Percentiles rank a stretch among this genome's conserved stretches.
These are phyloP conservation scores for Colletes latitarsis DNA, from an alignment of 1,140 invertebrate genomes.

Conservation along the genomic window DNA sequence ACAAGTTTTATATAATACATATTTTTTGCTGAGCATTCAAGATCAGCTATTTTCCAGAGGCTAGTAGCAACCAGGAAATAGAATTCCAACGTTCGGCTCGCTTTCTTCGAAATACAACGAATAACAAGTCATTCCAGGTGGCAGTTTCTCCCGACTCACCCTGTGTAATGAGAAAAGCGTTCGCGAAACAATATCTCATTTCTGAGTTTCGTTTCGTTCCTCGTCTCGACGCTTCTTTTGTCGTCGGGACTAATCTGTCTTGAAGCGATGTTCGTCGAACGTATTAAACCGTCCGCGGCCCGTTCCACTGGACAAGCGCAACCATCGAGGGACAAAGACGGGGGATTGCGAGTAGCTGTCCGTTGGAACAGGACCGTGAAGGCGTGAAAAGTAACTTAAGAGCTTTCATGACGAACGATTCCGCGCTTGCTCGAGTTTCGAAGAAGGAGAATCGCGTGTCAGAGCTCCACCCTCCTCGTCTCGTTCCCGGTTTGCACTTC, in stretches of 20 bases:
- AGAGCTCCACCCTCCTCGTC: conserved; percentile 13
- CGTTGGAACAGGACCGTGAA: background rate
- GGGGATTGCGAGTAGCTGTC: background rate
- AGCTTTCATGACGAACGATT: conserved; percentile 61
- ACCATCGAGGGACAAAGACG: background rate
- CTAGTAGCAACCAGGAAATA: too few species aligned
- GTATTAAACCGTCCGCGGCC: conserved; percentile 23
- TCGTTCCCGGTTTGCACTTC: conserved; percentile 45
- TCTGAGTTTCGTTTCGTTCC: background rate
- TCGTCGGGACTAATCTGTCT: conserved; percentile 7
- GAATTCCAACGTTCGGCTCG: background rate
- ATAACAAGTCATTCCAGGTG: background rate
- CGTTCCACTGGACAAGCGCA: background rate
- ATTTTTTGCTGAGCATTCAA: too few species aligned
- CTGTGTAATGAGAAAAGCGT: background rate
- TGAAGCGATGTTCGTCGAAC: conserved; percentile 21
- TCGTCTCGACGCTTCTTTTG: background rate
- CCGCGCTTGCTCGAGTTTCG: conserved; percentile 55
- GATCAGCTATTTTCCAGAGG: too few species aligned
- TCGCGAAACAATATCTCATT: conserved; percentile 10
- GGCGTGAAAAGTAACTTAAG: conserved; percentile 49
- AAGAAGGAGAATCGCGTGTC: conserved; percentile 67
- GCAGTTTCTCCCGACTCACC: background rate
- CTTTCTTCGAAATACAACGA: background rate
- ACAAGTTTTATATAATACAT: too few species aligned